These are phyloP conservation scores for Manis pentadactyla DNA, from an alignment of 2,797 vertebrate species.

Conservation along the genomic window DNA sequence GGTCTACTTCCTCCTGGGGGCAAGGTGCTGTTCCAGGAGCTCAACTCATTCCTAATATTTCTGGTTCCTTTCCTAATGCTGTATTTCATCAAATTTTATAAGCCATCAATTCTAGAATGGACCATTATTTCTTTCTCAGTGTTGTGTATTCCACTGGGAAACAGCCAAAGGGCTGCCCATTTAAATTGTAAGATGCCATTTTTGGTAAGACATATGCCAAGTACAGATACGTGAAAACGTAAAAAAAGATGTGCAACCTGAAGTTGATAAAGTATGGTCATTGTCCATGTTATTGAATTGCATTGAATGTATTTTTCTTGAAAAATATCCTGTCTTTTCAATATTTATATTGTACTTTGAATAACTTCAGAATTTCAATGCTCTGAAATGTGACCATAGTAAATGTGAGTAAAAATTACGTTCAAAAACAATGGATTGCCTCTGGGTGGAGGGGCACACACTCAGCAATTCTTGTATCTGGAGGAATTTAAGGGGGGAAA, in stretches of 20 bases:
- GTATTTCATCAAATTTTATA: background rate
- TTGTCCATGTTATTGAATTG: background rate
- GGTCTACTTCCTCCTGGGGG: background rate
- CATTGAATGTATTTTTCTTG: background rate
- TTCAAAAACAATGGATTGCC: background rate
- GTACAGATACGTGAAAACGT: background rate
- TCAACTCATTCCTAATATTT: background rate
- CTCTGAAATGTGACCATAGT: background rate
- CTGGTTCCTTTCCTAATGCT: background rate
- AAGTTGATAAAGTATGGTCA: background rate
- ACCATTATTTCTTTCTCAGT: background rate
- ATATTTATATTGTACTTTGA: background rate
- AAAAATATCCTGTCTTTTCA: background rate
- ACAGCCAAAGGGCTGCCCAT: background rate
- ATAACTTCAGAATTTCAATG: background rate
- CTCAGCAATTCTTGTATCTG: background rate
- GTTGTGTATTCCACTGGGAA: background rate
- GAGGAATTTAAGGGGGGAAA: background rate
- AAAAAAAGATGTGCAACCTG: background rate
- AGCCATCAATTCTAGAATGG: background rate
- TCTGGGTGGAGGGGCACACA: background rate
- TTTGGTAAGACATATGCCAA: background rate
- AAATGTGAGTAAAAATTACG: background rate
- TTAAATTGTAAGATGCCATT: background rate
- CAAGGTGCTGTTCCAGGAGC: background rate